Conservation (phyloP, 2,113 vertebrate species). For the Archilochus colubris region DNA sequence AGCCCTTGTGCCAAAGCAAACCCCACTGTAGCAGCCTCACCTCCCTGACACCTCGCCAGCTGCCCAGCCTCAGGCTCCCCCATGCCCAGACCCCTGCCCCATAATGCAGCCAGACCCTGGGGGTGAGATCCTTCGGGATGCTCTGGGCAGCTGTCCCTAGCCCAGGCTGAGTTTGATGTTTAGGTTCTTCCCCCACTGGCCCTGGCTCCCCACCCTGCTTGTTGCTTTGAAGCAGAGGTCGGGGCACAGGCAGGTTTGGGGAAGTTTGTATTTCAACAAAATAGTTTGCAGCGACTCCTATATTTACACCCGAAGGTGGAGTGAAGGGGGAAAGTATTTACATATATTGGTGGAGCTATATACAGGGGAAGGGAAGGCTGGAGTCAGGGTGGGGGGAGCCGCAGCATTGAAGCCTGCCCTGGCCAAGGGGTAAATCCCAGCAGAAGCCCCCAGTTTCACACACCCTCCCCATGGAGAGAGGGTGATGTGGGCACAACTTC, state of each 20-base stretch:
- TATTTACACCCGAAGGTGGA: slow-evolving; percentile 78
- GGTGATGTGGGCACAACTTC: neutral
- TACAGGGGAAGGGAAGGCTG: neutral
- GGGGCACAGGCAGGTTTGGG: neutral
- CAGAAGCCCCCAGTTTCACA: neutral
- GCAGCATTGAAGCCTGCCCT: neutral
- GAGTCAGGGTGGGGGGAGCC: neutral
- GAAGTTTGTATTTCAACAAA: slow-evolving; percentile 87
- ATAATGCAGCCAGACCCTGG: rapidly evolving
- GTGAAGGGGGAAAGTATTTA: neutral
- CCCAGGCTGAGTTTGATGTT: neutral
- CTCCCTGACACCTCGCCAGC: neutral
- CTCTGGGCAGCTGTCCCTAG: neutral
- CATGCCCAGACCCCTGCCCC: rapidly evolving
- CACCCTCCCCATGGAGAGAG: neutral
- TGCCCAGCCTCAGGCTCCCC: rapidly evolving
- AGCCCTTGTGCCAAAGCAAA: slow-evolving; percentile 32
- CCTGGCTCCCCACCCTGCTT: rapidly evolving
- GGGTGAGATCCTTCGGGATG: rapidly evolving
- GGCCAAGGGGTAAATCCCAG: neutral
- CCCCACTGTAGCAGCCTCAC: neutral
- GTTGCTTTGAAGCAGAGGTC: slow-evolving; percentile 26
- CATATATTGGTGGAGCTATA: slow-evolving; percentile 17
- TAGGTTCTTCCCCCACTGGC: neutral
- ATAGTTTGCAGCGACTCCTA: slow-evolving; percentile 86